phyloP scores from a whole-genome alignment of 2,797 vertebrate species.

The Premnoplex brunnescens region DNA sequence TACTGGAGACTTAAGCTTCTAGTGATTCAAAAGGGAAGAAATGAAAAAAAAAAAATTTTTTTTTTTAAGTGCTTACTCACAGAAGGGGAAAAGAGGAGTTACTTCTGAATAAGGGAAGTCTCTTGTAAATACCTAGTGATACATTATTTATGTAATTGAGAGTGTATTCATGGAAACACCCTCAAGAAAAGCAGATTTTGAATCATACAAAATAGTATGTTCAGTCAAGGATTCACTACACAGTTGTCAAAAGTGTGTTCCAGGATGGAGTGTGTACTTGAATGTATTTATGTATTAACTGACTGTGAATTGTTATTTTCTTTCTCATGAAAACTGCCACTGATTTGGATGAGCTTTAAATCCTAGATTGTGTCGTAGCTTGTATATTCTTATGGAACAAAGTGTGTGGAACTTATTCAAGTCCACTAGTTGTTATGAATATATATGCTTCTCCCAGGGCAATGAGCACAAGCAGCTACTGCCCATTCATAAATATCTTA shows the following conservation, averaged over 20 bases:
- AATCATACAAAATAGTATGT: background rate
- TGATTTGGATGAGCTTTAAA: constrained; percentile 15
- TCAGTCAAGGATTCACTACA: background rate
- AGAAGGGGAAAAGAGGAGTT: background rate
- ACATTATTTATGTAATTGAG: constrained; percentile 4
- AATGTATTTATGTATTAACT: background rate
- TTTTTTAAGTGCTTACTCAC: background rate
- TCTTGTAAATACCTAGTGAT: constrained; percentile 2
- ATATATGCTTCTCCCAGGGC: constrained; percentile 41
- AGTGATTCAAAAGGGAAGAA: background rate
- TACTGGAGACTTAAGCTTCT: background rate
- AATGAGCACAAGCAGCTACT: constrained; percentile 31
- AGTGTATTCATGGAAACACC: background rate
- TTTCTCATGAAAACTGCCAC: background rate
- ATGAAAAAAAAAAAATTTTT: background rate
- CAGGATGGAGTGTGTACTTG: background rate
- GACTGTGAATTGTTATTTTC: background rate
- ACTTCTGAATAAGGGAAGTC: background rate
- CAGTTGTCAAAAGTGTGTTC: background rate
- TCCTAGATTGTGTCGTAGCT: background rate
- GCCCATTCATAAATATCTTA: constrained; percentile 53
- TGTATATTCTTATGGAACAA: constrained; percentile 17
- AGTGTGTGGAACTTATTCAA: background rate
- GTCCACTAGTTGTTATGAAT: constrained; percentile 6
- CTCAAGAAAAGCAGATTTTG: constrained; percentile 16